phyloP scores from a whole-genome alignment of 23 tunicate genomes.

The Ascidia mentula region DNA sequence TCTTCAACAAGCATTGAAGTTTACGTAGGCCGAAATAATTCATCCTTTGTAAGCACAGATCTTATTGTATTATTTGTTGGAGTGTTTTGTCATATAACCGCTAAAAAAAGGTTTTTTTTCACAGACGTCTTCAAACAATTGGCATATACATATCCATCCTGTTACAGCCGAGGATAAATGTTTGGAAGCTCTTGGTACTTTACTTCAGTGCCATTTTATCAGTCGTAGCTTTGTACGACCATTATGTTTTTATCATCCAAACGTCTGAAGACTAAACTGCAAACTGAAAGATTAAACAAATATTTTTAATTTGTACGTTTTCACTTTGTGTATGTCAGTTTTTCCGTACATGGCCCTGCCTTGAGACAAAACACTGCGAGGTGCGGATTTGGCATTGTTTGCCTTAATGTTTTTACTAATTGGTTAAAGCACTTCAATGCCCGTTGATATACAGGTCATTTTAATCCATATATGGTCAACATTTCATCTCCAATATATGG shows the following conservation, averaged over 20 bases:
- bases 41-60: not conserved
- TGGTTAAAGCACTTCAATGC: no score
- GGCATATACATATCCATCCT: slow-evolving; percentile 72
- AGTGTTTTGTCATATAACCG: no score
- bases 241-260: not conserved
- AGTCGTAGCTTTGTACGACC: no score
- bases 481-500: slow-evolving; percentile 32
- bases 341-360: no score
- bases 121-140: slow-evolving; percentile 51
- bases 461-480: slow-evolving; percentile 61
- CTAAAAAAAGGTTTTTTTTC: not conserved
- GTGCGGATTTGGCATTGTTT: no score
- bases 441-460: slow-evolving; percentile 51
- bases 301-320: no score
- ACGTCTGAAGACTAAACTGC: no score
- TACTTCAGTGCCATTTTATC: no score
- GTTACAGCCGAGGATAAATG: slow-evolving; percentile 15
- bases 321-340: no score
- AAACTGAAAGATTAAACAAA: no score
- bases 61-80: not conserved
- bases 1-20: slow-evolving; percentile 58
- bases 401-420: no score
- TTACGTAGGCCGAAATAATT: not conserved
- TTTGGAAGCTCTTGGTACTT: slow-evolving; percentile 1
- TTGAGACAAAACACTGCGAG: no score